Evolutionary conservation across 2,797 vertebrate genomes (phyloP).

Genomic region (Centropyge bicolor): DNA sequence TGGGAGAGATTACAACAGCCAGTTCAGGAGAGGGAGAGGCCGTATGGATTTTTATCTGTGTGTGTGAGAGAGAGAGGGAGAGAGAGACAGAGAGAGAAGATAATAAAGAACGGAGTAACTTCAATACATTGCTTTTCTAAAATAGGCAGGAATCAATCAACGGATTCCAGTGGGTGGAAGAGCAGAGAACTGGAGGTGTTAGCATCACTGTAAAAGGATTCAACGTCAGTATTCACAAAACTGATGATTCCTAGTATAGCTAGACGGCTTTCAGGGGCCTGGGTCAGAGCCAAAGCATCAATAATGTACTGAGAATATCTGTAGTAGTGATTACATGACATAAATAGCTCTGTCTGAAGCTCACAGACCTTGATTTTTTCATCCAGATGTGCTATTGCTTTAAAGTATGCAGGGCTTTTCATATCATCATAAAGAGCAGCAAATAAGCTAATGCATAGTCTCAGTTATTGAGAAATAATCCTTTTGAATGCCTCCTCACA

Average conservation of each 20-base stretch:
- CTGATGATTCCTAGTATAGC: neutral
- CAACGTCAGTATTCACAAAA: neutral
- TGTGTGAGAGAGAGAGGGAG: neutral
- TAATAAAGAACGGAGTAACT: neutral
- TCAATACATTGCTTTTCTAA: conserved; percentile 15
- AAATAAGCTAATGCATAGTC: neutral
- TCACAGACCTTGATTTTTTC: neutral
- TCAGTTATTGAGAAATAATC: neutral
- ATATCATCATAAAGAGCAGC: neutral
- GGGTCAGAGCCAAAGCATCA: neutral
- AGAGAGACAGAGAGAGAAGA: neutral
- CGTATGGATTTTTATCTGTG: conserved; percentile 1
- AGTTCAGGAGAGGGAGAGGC: conserved; percentile 16
- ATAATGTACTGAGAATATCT: neutral
- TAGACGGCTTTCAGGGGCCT: neutral
- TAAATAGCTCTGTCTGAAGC: conserved; percentile 1
- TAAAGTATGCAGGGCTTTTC: neutral
- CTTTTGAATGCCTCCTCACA: too few species aligned
- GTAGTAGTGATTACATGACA: neutral
- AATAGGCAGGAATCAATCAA: neutral
- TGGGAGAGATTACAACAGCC: conserved; percentile 25
- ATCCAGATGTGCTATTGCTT: neutral
- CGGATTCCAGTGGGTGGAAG: neutral
- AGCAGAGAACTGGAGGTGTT: neutral
- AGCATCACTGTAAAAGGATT: conserved; percentile 11